Percentiles rank a stretch among this genome's conserved stretches.
Conservation (phyloP, 35 echinoderm and acorn worm species). For the Amphiura filiformis region DNA sequence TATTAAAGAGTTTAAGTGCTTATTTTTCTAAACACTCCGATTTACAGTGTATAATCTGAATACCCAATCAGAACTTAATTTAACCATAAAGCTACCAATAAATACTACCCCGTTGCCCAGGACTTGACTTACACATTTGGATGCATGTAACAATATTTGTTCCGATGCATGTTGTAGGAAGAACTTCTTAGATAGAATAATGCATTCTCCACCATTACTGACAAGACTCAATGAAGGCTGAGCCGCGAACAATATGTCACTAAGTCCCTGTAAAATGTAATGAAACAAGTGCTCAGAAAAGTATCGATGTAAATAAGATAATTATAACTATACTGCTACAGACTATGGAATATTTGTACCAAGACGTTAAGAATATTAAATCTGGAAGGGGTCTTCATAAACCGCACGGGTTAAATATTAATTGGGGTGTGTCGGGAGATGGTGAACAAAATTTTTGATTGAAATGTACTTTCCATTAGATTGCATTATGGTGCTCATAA, state of each 20-base stretch:
- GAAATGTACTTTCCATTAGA: too few species aligned
- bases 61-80: too few species aligned
- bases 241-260: conserved; percentile 45
- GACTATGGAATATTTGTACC: not conserved
- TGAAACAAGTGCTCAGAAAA: too few species aligned
- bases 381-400: too few species aligned
- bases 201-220: conserved; percentile 71
- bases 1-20: too few species aligned
- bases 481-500: too few species aligned
- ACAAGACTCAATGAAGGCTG: conserved; percentile 65
- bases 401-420: too few species aligned
- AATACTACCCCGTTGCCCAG: too few species aligned
- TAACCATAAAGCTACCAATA: too few species aligned
- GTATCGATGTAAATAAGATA: conserved; percentile 2
- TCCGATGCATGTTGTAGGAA: conserved; percentile 56
- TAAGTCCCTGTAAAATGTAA: conserved; percentile 24
- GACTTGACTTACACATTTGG: not conserved
- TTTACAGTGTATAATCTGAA: too few species aligned
- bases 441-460: not conserved
- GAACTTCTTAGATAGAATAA: conserved; percentile 62
- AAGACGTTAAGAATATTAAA: not conserved
- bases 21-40: too few species aligned
- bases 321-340: not conserved
- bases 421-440: too few species aligned
- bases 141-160: not conserved